Percentiles rank a stretch among this genome's conserved stretches.
Evolutionary conservation across 2,113 vertebrate genomes (phyloP).

Genomic region (Laticauda colubrina): DNA sequence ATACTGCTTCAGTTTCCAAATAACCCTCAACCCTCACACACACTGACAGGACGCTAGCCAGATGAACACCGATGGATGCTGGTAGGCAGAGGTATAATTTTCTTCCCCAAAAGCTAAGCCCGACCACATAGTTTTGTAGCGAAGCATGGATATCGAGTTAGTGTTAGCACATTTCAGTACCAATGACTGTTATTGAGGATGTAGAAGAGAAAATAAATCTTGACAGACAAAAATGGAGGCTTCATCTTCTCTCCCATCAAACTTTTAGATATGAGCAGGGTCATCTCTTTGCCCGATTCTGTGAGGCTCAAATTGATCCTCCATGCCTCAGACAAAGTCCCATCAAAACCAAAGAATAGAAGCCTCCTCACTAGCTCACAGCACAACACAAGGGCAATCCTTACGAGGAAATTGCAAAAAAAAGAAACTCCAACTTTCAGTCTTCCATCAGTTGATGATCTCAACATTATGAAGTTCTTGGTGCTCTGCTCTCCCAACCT

Average conservation of each 20-base stretch:
- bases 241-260: background rate
- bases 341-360: background rate
- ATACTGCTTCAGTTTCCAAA: too few species aligned
- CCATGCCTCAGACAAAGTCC: background rate
- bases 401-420: background rate
- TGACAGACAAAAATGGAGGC: background rate
- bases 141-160: too few species aligned
- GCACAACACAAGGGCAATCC: background rate
- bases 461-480: background rate
- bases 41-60: too few species aligned
- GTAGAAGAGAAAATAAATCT: background rate
- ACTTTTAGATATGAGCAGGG: background rate
- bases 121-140: too few species aligned
- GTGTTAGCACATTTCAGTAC: too few species aligned
- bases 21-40: too few species aligned
- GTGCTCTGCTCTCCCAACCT: background rate
- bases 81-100: too few species aligned
- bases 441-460: background rate
- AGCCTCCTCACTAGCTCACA: background rate
- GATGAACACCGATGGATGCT: too few species aligned
- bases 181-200: background rate
- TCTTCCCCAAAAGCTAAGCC: too few species aligned
- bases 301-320: background rate
- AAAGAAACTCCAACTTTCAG: background rate
- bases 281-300: background rate